Evolutionary conservation across 2,113 vertebrate genomes (phyloP), one percentile per base, ranked within the genome.

Genomic region (Ailurus styani): DNA sequence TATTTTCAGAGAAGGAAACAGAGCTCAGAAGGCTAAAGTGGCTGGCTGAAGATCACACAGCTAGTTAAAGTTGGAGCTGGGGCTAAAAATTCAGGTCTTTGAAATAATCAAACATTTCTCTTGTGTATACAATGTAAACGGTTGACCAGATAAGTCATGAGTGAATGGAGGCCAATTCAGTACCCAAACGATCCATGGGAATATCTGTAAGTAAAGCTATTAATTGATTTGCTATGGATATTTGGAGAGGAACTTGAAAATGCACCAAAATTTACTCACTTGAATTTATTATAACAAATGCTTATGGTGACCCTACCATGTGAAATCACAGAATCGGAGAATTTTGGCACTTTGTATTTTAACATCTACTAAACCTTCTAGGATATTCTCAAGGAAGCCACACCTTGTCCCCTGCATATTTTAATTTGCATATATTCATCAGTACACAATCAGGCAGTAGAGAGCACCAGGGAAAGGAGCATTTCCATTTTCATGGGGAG

Each of bases 1-100:
- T 91, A 52, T 96, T 97, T 96, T 79, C 60, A 84, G 37, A 95
- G 55, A 52, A 40, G 83, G 23, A 75, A 90, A 52, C 10, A 57
- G 37, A 86, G 37, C 18, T 37, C 34, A 68, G 89, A 81, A 93
- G 11, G 13, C 9, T 70, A 47, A 70, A 68, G 21, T 20, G 13
- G 81, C 40, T 29, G 81, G 50, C 1, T 82, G 20, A 90, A 77
- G 54, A 75, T 90, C 68, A 64, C 62, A 87, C 20, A 72, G 18
- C 10, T 72, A 31, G 21, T 83, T 77, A 77, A 93, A 66, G 14
- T 40, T 31, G 37, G 40, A 94, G 18, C 31, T 60, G 17, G 29
- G 23, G 78, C 34, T 90, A 57, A 37, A 64, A 90, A 78, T 55
- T 42, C 57, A 75, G 40, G 13, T 47, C 66, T 64, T 47, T 77